These are phyloP conservation scores for Pteropus rufus DNA, from an alignment of 2,797 vertebrate genomes.

Conservation along the genomic window DNA sequence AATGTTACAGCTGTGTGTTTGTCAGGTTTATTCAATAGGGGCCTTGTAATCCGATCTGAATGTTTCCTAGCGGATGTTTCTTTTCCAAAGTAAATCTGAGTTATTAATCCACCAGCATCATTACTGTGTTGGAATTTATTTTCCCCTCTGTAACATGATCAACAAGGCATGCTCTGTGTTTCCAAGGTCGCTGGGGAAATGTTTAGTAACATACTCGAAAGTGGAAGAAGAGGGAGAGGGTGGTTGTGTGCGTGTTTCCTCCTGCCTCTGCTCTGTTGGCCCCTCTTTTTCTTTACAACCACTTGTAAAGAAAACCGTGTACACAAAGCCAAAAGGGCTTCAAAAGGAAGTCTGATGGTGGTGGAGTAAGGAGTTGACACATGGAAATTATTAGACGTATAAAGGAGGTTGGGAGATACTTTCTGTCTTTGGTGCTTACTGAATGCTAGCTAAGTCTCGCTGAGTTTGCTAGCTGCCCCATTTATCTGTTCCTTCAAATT, in stretches of 20 bases:
- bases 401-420: constrained; percentile 57
- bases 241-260: constrained; percentile 34
- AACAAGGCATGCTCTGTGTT: constrained; percentile 84
- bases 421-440: constrained; percentile 63
- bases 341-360: constrained; percentile 56
- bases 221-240: constrained; percentile 50
- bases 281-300: constrained; percentile 63
- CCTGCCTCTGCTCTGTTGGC: constrained; percentile 42
- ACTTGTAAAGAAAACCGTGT: constrained; percentile 70
- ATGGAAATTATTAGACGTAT: constrained; percentile 72
- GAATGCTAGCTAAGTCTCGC: neutral
- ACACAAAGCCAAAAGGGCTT: constrained; percentile 63
- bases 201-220: constrained; percentile 69
- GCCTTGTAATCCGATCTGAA: constrained; percentile 86
- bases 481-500: neutral
- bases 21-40: constrained; percentile 84
- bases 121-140: constrained; percentile 85
- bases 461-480: neutral
- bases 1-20: constrained; percentile 86
- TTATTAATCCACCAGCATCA: constrained; percentile 88
- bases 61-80: constrained; percentile 87
- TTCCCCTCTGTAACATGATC: constrained; percentile 77
- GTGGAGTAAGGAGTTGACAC: constrained; percentile 58
- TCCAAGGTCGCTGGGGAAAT: constrained; percentile 76
- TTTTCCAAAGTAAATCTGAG: constrained; percentile 88